Conservation (phyloP, 2,797 vertebrate genomes). For the Eleutherodactylus coqui region DNA sequence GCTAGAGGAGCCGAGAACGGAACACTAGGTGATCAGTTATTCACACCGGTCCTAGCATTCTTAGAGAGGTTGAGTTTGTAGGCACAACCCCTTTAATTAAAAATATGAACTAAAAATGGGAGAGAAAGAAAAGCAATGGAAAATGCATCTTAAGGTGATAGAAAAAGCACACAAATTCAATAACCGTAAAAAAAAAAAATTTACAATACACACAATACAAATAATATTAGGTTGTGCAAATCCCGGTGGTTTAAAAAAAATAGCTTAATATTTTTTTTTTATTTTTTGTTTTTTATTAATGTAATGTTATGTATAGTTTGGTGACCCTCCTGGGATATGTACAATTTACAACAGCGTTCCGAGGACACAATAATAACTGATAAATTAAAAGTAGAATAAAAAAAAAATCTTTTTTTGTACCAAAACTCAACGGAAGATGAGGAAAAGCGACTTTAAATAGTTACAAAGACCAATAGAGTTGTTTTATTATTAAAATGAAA, state of each 20-base stretch:
- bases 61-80: too few species aligned
- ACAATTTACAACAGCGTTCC: conserved; percentile 86
- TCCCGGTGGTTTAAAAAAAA: conserved; percentile 71
- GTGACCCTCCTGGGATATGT: conserved; percentile 84
- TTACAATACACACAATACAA: conserved; percentile 66
- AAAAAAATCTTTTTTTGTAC: conserved; percentile 70
- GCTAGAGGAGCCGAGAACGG: too few species aligned
- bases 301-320: conserved; percentile 70
- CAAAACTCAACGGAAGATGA: conserved; percentile 77
- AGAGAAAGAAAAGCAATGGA: conserved; percentile 56
- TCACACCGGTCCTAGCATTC: too few species aligned
- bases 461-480: conserved; percentile 74
- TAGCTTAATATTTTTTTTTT: conserved; percentile 64
- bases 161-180: conserved; percentile 60
- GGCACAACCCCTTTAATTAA: too few species aligned
- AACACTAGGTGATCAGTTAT: too few species aligned
- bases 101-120: neutral
- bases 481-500: conserved; percentile 77
- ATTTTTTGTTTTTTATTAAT: conserved; percentile 75
- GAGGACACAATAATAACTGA: conserved; percentile 68
- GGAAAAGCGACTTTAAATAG: conserved; percentile 79
- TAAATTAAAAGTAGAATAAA: conserved; percentile 32
- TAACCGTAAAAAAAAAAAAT: conserved; percentile 30
- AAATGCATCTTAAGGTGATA: conserved; percentile 61
- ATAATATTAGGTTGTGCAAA: conserved; percentile 80